Conservation (phyloP, 2,113 vertebrate species). For the Mirounga angustirostris region DNA sequence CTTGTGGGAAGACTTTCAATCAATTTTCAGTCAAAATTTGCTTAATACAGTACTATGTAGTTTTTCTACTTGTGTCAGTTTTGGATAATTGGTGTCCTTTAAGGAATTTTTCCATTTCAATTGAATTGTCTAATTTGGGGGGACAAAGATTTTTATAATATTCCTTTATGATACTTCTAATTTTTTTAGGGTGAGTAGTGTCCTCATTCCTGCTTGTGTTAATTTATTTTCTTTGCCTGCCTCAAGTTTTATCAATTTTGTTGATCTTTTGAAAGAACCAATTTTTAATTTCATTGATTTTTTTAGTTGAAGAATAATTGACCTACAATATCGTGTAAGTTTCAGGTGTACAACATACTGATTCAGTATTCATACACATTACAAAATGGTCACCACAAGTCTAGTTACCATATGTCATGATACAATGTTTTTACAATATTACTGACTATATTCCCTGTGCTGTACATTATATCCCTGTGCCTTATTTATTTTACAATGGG, state of each 20-base stretch:
- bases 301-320: neutral
- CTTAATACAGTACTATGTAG: neutral
- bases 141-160: neutral
- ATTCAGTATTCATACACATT: neutral
- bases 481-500: neutral
- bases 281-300: neutral
- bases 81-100: neutral
- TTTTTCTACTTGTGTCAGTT: neutral
- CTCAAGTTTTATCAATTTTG: neutral
- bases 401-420: neutral
- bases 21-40: neutral
- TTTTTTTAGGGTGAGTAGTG: neutral
- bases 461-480: neutral
- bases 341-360: neutral
- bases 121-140: neutral
- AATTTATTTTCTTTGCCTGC: neutral
- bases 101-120: neutral
- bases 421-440: neutral
- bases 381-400: neutral
- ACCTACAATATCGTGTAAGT: neutral
- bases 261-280: neutral
- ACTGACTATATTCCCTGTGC: neutral
- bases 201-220: neutral
- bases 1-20: neutral
- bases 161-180: neutral